phyloP scores from a whole-genome alignment of 1,140 invertebrate genomes.

The Zaprionus nigranus region DNA sequence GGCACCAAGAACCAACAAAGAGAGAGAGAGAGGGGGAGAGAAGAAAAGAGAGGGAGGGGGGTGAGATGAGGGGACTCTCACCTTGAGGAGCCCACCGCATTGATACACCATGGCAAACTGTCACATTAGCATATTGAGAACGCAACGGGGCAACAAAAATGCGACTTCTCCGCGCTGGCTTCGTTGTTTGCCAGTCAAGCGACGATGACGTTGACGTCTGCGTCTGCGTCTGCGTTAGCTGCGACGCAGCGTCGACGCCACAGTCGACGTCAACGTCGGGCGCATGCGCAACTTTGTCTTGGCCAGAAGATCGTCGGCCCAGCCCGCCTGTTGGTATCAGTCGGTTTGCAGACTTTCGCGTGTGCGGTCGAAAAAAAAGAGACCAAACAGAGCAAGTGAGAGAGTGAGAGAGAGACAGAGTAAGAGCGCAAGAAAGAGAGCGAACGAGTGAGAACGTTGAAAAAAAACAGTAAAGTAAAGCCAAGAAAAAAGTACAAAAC shows the following conservation, averaged over 20 bases:
- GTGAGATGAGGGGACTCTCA: conserved; percentile 15
- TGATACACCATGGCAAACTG: conserved; percentile 64
- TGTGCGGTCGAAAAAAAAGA: conserved; percentile 66
- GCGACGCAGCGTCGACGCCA: conserved; percentile 18
- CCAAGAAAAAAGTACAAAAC: conserved; percentile 9
- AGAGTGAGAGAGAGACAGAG: conserved; percentile 5
- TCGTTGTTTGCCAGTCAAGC: conserved; percentile 48
- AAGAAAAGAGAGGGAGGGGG: too few species aligned
- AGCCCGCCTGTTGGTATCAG: conserved; percentile 61
- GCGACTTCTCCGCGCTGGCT: conserved; percentile 38
- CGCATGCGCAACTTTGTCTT: conserved; percentile 71
- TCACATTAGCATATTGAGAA: conserved; percentile 82
- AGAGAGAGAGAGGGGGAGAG: background rate
- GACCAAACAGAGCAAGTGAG: conserved; percentile 5
- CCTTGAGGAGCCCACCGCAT: conserved; percentile 37
- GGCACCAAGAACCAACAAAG: background rate
- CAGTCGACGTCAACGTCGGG: conserved; percentile 4
- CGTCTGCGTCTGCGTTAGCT: conserved; percentile 14
- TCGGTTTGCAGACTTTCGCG: conserved; percentile 81
- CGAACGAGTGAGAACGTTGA: conserved; percentile 1
- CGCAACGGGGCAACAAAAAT: conserved; percentile 61
- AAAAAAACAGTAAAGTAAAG: background rate
- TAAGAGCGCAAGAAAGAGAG: conserved; percentile 21
- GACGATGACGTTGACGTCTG: conserved; percentile 7
- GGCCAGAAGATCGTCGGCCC: conserved; percentile 55